Percentiles rank a stretch among this genome's conserved stretches.
Evolutionary conservation across 2,113 vertebrate species (phyloP).

Genomic region (Trematomus loennbergii): DNA sequence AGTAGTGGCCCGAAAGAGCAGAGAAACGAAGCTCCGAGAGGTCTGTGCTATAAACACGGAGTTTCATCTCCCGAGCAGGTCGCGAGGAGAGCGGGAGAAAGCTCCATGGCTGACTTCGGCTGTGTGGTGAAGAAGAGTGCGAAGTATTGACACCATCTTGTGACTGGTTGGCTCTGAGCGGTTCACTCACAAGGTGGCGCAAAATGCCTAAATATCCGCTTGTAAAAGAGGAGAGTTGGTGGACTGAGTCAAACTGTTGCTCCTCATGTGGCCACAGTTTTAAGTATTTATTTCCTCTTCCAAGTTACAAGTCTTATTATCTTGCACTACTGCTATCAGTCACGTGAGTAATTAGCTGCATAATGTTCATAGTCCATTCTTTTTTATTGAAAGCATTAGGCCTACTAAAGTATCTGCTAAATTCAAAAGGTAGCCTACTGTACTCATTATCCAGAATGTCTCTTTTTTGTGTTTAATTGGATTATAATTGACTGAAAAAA

Average conservation of each 20-base stretch:
- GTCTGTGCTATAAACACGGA: constrained; percentile 85
- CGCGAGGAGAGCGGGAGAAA: constrained; percentile 87
- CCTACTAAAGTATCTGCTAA: background rate
- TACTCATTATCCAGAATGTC: background rate
- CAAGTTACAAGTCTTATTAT: background rate
- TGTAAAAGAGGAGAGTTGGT: background rate
- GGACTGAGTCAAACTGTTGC: background rate
- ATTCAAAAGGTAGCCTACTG: background rate
- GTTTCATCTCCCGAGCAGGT: constrained; percentile 91
- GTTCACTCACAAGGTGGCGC: constrained; percentile 69
- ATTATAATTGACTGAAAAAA: background rate
- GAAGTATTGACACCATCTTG: constrained; percentile 86
- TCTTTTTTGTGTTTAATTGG: background rate
- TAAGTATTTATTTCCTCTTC: background rate
- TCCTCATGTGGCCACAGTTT: background rate
- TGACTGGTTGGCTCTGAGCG: background rate
- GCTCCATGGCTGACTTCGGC: constrained; percentile 90
- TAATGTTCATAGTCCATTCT: too few relatives aligned
- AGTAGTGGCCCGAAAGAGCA: constrained; percentile 85
- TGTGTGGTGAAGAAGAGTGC: constrained; percentile 82
- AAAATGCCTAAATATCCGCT: constrained; percentile 28
- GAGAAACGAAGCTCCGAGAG: constrained; percentile 87
- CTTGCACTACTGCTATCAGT: constrained; percentile 5
- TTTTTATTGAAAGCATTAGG: background rate
- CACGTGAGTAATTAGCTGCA: background rate